Conservation (phyloP, 2,113 vertebrate species). For the Bubalus kerabau region DNA sequence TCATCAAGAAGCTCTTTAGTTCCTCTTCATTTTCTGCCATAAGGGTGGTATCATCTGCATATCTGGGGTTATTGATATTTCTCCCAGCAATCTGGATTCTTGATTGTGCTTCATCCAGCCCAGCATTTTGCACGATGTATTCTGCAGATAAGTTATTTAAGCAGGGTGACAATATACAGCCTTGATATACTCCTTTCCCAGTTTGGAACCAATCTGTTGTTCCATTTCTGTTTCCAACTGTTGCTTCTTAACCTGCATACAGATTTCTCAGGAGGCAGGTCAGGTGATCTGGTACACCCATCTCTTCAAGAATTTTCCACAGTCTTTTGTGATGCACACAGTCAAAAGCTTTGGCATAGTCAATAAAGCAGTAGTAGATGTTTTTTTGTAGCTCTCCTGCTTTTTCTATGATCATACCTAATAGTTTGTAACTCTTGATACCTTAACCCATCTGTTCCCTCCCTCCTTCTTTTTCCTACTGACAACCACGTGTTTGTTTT, state of each 20-base stretch:
- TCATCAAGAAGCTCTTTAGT: neutral
- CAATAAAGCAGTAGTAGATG: neutral
- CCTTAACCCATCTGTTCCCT: neutral
- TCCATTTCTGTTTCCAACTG: neutral
- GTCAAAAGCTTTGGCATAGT: neutral
- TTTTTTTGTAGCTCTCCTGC: neutral
- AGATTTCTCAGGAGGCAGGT: neutral
- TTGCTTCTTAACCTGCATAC: neutral
- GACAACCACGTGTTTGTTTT: neutral
- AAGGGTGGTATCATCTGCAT: no score
- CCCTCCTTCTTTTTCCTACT: neutral
- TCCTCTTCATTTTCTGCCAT: neutral
- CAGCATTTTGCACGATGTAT: neutral
- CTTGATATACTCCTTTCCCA: neutral
- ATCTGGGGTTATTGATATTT: no score
- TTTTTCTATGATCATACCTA: neutral
- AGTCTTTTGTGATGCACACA: neutral
- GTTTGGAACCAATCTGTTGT: neutral
- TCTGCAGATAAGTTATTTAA: neutral
- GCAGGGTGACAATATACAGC: neutral
- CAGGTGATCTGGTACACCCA: neutral
- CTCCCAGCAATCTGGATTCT: no score
- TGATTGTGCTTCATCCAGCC: neutral
- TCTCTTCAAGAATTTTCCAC: neutral
- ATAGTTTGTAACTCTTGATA: neutral